Base-by-base conservation (phyloP, 2,113 vertebrate genomes). In the Xerus inauris region DNA sequence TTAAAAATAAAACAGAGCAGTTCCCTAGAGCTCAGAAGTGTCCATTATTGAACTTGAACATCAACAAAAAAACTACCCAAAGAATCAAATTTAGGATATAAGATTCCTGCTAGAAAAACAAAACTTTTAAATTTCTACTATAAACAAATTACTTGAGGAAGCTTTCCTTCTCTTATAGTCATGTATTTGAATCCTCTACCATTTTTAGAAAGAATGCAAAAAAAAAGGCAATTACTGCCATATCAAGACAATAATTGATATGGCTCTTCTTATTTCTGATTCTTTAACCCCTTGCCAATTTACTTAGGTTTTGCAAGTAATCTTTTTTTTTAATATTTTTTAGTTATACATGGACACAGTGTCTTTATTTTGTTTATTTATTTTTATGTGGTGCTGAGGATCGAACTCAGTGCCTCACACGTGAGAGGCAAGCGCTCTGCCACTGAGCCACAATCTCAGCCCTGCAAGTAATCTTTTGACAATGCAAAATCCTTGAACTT, bases 11-110 rank as follows among this genome's bases (percentile, higher is more conserved):
- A 98, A 94, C 0, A 92, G 35, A 96, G 38, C 1, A 3, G 3
- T 91, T 97, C 86, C 71, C 82, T 88, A 82, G 76, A 91, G 84
- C 28, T 79, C 76, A 92, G 69, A 91, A 86, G 12, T 85, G 72
- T 96, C 72, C 71, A 30, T 79, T 96, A 85, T 92, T 95, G 40
- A 93, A 38, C 83, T 64, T 94, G 72, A 94, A 94, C 64, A 90
- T n/a, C 30, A 96, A 84, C 71, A 97, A 73, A 91, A 38, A 83
- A 85, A 90, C 73, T 97, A 88, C n/a, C 38, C 72, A 86, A 30
- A 93, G 62, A 98, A 93, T 93, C 16, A 96, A 83, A 96, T 94
- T 97, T 97, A 96, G 47, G 40, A 97, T 89, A 82, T 80, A 8
- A 51, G 89, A 98, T 90, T 35, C 5, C 8, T 82, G 77, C 47